Evolutionary conservation across 2,113 vertebrate genomes (phyloP).

Genomic region (Pituophis catenifer): DNA sequence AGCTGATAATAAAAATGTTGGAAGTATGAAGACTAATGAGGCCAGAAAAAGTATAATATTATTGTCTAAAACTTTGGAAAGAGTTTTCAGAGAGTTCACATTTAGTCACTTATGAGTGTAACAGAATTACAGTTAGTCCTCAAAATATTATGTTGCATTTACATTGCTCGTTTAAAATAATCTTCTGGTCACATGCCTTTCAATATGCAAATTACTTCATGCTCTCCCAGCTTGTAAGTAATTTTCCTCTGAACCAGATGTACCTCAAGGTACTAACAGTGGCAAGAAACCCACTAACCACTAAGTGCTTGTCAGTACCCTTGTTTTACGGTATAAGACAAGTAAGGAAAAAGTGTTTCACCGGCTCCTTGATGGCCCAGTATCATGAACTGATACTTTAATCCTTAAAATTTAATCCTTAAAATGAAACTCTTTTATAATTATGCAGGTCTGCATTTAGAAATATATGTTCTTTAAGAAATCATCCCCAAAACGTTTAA

Average conservation of each 20-base stretch:
- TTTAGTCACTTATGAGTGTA: not conserved
- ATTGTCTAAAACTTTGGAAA: conserved; percentile 21
- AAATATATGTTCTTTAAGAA: not conserved
- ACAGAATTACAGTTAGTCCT: not conserved
- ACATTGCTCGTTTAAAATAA: not conserved
- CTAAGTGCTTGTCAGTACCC: not conserved
- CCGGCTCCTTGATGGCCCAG: not conserved
- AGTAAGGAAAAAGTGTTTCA: not conserved
- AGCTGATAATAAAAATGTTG: conserved; percentile 3
- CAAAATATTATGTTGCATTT: not conserved
- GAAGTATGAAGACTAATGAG: conserved; percentile 28
- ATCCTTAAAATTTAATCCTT: not conserved
- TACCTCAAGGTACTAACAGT: not conserved
- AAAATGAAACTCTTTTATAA: not conserved
- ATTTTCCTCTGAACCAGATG: not conserved
- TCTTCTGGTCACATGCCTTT: not conserved
- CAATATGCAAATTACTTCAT: not conserved
- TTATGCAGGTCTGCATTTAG: not conserved
- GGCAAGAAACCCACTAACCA: not conserved
- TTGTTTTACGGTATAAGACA: not conserved
- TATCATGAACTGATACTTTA: not conserved
- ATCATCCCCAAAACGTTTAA: not conserved
- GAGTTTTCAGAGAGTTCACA: not conserved
- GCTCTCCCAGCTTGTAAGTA: not conserved
- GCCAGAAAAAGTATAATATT: conserved; percentile 16